phyloP scores from a whole-genome alignment of 2,888 invertebrate species.

The Drosophila antonietae region DNA sequence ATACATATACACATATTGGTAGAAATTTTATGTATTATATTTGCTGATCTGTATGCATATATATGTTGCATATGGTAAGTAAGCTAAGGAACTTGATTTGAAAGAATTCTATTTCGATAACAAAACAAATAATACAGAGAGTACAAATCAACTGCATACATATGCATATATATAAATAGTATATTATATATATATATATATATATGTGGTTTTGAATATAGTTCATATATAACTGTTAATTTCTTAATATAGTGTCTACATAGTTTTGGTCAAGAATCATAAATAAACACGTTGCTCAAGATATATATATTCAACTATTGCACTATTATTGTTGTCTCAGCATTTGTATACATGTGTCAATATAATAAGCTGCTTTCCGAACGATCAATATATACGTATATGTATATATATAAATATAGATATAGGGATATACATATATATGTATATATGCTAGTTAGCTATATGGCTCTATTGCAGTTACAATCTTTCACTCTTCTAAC shows the following conservation, averaged over 20 bases:
- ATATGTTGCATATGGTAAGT: slow-evolving; percentile 29
- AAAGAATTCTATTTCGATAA: slow-evolving; percentile 27
- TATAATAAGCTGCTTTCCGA: slow-evolving; percentile 12
- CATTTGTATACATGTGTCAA: slow-evolving; percentile 17
- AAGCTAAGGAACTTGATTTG: slow-evolving; percentile 51
- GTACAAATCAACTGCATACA: slow-evolving; percentile 7
- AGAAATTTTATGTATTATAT: slow-evolving; percentile 10
- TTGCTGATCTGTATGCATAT: slow-evolving; percentile 4
- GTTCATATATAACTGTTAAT: slow-evolving; percentile 4
- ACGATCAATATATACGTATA: slow-evolving; percentile 4
- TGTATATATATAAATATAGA: background rate
- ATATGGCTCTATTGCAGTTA: slow-evolving; percentile 45
- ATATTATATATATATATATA: background rate
- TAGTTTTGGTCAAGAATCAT: slow-evolving; percentile 14
- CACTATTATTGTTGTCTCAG: slow-evolving; percentile 53
- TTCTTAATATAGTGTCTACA: slow-evolving; percentile 22
- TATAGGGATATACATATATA: background rate
- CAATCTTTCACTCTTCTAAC: slow-evolving; percentile 34
- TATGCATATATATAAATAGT: background rate
- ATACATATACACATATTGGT: slow-evolving; percentile 1
- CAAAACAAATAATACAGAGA: slow-evolving; percentile 22
- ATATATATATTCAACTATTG: slow-evolving; percentile 57
- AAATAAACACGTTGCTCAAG: slow-evolving; percentile 10
- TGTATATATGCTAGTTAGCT: slow-evolving; percentile 7
- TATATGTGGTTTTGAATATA: background rate